These are phyloP conservation scores for Limnodromus scolopaceus DNA, from an alignment of 2,797 vertebrate species.

Conservation along the genomic window DNA sequence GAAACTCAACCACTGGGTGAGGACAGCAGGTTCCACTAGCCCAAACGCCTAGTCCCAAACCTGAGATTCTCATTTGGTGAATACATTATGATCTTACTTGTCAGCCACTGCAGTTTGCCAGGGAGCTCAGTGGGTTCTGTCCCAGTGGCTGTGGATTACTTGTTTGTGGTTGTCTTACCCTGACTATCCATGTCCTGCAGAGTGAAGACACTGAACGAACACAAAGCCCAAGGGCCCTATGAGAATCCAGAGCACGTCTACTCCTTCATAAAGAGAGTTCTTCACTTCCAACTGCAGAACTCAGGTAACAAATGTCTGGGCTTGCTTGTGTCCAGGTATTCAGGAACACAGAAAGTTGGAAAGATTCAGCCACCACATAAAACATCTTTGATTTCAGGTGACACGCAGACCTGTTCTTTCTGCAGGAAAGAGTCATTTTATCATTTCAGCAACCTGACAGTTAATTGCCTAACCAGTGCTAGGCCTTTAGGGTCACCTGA, in stretches of 20 bases:
- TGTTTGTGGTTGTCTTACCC: background rate
- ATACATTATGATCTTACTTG: background rate
- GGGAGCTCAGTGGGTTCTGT: background rate
- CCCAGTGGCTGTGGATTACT: background rate
- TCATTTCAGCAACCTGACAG: background rate
- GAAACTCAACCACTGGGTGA: background rate
- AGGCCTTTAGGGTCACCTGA: background rate
- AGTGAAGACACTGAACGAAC: background rate
- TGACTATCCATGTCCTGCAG: background rate
- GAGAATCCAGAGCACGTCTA: constrained; percentile 15
- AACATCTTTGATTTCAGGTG: background rate
- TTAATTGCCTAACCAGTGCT: background rate
- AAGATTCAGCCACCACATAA: background rate
- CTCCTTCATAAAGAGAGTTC: constrained; percentile 14
- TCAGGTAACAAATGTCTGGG: background rate
- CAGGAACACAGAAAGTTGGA: background rate
- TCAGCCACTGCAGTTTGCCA: background rate
- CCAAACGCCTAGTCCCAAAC: background rate
- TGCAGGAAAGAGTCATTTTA: background rate
- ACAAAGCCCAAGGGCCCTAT: background rate
- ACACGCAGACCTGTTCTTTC: background rate
- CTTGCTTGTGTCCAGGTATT: background rate
- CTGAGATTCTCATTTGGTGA: background rate
- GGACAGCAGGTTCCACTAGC: background rate
- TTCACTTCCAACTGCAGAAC: background rate